These are phyloP conservation scores for Sylvia borin DNA, from an alignment of 2,797 vertebrate genomes.

Conservation along the genomic window DNA sequence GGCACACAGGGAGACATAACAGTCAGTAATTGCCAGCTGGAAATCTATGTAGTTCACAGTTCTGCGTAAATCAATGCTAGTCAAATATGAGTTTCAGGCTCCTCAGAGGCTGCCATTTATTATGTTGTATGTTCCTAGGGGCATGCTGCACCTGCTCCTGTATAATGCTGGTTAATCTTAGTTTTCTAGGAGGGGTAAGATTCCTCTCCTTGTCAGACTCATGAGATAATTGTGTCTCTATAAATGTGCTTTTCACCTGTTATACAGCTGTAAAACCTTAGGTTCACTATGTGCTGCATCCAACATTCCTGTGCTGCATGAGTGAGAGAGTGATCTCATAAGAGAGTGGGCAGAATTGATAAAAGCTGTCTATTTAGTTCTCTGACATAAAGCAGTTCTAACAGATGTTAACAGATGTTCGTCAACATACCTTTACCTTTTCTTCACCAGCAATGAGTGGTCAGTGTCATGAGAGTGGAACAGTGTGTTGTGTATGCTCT, in stretches of 20 bases:
- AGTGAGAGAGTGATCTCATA: neutral
- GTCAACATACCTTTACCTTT: neutral
- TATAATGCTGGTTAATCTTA: neutral
- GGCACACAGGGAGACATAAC: neutral
- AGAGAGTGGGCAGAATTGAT: neutral
- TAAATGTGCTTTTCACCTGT: neutral
- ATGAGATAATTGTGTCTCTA: neutral
- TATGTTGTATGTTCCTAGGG: neutral
- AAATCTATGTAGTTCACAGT: neutral
- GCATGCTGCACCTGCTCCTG: neutral
- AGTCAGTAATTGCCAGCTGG: neutral
- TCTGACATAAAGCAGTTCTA: neutral
- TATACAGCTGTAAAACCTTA: neutral
- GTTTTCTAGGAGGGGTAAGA: neutral
- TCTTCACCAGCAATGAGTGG: neutral
- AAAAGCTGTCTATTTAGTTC: neutral
- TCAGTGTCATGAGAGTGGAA: neutral
- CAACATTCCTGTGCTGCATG: neutral
- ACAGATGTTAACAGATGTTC: neutral
- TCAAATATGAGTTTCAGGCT: neutral
- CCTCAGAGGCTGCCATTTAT: neutral
- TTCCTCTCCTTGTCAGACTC: neutral
- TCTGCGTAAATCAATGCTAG: neutral
- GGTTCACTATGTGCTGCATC: neutral
- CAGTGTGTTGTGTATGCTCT: neutral